Base-by-base conservation (phyloP, 2,797 vertebrate genomes). In the Carcharodon carcharias region DNA sequence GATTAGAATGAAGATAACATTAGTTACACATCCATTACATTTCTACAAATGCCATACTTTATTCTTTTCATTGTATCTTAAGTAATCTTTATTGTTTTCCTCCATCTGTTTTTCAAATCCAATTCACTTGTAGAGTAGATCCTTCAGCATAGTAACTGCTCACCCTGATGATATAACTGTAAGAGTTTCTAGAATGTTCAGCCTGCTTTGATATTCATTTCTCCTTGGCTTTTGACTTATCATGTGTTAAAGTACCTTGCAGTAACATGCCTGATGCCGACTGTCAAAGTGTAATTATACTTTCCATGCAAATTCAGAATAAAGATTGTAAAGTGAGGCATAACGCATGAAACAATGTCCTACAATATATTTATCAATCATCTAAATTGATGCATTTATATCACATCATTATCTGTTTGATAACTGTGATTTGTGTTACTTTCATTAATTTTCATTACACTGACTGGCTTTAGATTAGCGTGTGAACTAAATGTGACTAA, bases 281-380 rank as follows among this genome's bases (percentile, higher is more conserved):
- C 58, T 92, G 35, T 40, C 89, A 92, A 92, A 92, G 58, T 23
- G 58, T 61, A 92, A 92, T 92, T 92, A 92, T 61, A n/a, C 40
- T 63, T 92, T 40, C 35, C 14, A 92, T 65, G 61, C 58, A 63
- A 40, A 92, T 65, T 92, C 58, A 21, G 58, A 92, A 65, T 91
- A 61, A 91, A 35, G 58, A 65, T 58, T 63, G 58, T 40, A 92
- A 92, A 63, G 5, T 92, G 89, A 65, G 16, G 35, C 16, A 65
- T 2, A n/a, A 35, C 16, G 40, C 58, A 92, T 40, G 56, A 58
- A 35, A 56, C 26, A 58, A 56, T 61, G 35, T 65, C 61, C 61
- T 7, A 92, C 61, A 92, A 63, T 92, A 16, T 58, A 50, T 89
- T 89, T 89, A 12, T 54, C 87, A 58, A 58, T 92, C 58, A 92